Evolutionary conservation across 1,140 invertebrate species (phyloP), one percentile per base, ranked within the genome.

Genomic region (Cydia amplana): DNA sequence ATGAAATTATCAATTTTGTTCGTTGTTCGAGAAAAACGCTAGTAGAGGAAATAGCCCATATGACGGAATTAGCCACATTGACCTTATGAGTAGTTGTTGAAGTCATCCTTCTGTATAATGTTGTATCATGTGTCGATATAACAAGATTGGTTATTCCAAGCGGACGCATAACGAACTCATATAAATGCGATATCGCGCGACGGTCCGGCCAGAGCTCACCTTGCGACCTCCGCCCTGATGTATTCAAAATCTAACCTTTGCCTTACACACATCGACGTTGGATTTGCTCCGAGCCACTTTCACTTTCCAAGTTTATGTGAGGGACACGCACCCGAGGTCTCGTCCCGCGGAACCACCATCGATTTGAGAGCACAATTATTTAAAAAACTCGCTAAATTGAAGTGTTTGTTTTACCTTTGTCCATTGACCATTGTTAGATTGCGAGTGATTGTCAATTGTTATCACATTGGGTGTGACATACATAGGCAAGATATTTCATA

Each of bases 221-320:
- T 79, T 80, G 78, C 75, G 78, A 82, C 77, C 81, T 78, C 18
- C 74, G 67, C 74, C 28, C 76, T 81, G 81, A 83, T 81, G 78
- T 83, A 83, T 83, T 83, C 81, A 83, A 82, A 82, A 75, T 78
- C 70, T 77, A 77, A 77, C 77, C 79, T 75, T 60, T 72, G 64
- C 32, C 49, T 60, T 51, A 65, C 73, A 78, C 76, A 77, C 73
- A 79, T 76, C 36, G 49, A 77, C 65, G 60, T 76, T 75, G 67
- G 77, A 79, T 82, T 82, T 77, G 72, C 60, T 70, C 67, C 23
- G 32, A 79, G 51, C 75, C 72, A 72, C 77, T 77, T 79, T 76
- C 73, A 60, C 73, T 79, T 77, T 77, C 73, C 43, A 81, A 77
- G 75, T 74, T 77, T 78, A 75, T 75, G 75, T 75, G 49, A 20